phyloP scores from a whole-genome alignment of 2,888 invertebrate species.

The Acrocyrtus sp. region DNA sequence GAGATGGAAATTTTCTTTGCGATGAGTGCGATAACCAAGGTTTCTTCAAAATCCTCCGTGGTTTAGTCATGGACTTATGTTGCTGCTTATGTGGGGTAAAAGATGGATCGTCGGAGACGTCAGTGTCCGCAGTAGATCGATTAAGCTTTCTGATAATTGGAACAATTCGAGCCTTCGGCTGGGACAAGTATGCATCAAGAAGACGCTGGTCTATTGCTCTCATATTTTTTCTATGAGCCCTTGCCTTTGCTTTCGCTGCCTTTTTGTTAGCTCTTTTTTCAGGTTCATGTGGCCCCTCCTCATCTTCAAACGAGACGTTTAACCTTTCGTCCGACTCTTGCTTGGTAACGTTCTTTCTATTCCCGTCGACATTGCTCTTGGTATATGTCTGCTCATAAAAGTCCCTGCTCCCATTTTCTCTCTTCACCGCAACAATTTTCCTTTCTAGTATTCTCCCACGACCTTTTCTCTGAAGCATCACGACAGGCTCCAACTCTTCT shows the following conservation, averaged over 20 bases:
- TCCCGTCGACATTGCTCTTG: neutral
- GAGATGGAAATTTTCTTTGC: constrained; percentile 14
- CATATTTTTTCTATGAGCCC: no score
- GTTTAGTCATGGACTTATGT: neutral
- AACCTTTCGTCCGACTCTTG: neutral
- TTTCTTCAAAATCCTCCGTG: constrained; percentile 12
- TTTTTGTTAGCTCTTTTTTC: neutral
- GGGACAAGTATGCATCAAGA: constrained; percentile 19
- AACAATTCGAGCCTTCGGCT: constrained; percentile 31
- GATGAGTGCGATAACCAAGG: neutral
- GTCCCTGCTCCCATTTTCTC: constrained; percentile 12
- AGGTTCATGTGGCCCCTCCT: neutral
- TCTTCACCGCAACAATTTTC: neutral
- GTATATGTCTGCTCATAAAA: constrained; percentile 14
- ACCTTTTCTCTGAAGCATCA: neutral
- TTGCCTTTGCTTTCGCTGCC: neutral
- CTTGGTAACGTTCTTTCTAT: neutral
- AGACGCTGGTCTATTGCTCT: constrained; percentile 13
- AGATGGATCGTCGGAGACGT: neutral
- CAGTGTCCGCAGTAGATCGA: no score
- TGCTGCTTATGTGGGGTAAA: no score
- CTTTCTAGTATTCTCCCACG: neutral
- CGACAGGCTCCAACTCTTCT: no score
- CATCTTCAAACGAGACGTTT: neutral
- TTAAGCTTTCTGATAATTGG: constrained; percentile 16